Percentiles rank a stretch among this genome's conserved stretches.
Evolutionary conservation across 1,140 invertebrate species (phyloP).

Genomic region (Drosophila asahinai): DNA sequence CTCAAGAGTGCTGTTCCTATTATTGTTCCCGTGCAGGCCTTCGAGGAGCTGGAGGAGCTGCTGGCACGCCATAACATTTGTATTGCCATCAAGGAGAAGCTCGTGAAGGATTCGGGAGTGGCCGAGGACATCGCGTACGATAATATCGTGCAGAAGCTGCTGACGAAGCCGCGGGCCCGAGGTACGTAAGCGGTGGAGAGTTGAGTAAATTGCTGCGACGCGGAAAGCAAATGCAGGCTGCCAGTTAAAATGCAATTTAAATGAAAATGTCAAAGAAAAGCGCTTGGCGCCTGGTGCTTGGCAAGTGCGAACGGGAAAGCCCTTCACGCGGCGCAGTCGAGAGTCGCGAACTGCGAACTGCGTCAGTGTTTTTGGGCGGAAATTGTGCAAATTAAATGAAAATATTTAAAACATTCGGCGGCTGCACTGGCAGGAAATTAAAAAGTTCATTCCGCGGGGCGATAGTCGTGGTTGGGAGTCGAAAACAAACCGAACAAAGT

Average conservation of each 20-base stretch:
- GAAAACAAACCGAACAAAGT: constrained; percentile 6
- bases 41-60: constrained; percentile 95
- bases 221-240: constrained; percentile 16
- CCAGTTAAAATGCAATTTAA: constrained; percentile 46
- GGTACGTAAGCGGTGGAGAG: constrained; percentile 87
- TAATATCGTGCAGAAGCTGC: constrained; percentile 92
- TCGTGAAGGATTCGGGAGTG: constrained; percentile 98
- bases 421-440: constrained; percentile 35
- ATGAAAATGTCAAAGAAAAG: constrained; percentile 54
- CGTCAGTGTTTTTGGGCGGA: constrained; percentile 31
- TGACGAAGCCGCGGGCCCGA: constrained; percentile 93
- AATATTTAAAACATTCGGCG: constrained; percentile 45
- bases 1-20: constrained; percentile 21
- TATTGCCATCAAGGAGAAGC: constrained; percentile 96
- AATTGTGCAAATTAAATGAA: constrained; percentile 61
- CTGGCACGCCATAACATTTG: constrained; percentile 94
- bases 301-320: constrained; percentile 27
- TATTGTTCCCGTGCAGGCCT: constrained; percentile 89
- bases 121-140: constrained; percentile 95
- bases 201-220: constrained; percentile 8
- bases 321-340: not conserved
- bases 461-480: not conserved
- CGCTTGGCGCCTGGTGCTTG: not conserved
- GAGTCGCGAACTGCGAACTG: constrained; percentile 6
- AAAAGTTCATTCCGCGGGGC: constrained; percentile 22